A percentile compares a stretch with the other conserved stretches of the same genome.
These are phyloP conservation scores for Habrosyne pyritoides DNA, from an alignment of 2,888 invertebrate genomes.

Conservation along the genomic window DNA sequence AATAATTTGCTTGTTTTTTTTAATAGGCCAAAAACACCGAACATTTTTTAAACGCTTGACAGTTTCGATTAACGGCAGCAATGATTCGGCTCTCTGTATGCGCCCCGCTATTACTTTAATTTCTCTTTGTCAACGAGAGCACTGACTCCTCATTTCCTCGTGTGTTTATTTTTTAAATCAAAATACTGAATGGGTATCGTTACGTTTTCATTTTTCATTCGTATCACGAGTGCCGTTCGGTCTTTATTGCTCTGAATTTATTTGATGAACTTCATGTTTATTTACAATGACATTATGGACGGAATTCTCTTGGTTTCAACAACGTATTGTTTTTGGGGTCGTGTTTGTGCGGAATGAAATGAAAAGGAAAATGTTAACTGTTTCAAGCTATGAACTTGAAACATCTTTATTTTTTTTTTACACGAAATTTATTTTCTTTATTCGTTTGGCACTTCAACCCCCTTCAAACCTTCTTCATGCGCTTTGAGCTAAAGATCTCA, in stretches of 20 bases:
- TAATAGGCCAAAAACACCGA: not conserved
- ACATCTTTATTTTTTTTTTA: not conserved
- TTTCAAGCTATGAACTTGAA: not conserved
- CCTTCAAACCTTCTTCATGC: no score
- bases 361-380: constrained; percentile 1
- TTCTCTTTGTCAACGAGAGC: constrained; percentile 29
- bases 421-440: no score
- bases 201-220: constrained; percentile 11
- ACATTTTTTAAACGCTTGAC: not conserved
- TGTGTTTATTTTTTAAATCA: constrained; percentile 16
- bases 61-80: constrained; percentile 25
- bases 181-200: not conserved
- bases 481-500: no score
- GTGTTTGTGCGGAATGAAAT: not conserved
- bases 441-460: no score
- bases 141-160: constrained; percentile 28
- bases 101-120: constrained; percentile 29
- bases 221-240: constrained; percentile 14
- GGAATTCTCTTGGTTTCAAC: not conserved
- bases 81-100: constrained; percentile 18
- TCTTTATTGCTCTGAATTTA: constrained; percentile 9
- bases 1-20: not conserved
- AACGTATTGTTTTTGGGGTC: not conserved
- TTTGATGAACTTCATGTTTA: constrained; percentile 9
- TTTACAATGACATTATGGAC: constrained; percentile 8